Evolutionary conservation across 2,888 invertebrate species (phyloP), one percentile per base, ranked within the genome.

Genomic region (Melanchra persicariae): DNA sequence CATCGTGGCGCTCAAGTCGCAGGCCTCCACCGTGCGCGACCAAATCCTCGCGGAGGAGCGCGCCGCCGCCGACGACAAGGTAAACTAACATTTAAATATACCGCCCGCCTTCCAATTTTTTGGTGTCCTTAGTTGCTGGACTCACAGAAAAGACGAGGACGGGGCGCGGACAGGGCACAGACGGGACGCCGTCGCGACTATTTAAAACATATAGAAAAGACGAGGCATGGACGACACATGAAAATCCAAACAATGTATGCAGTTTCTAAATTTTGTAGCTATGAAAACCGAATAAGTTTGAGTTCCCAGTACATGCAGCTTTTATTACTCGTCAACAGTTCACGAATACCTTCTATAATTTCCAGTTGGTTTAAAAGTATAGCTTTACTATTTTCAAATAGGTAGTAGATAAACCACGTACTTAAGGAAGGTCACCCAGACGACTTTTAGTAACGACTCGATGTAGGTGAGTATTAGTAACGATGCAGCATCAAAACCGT

Each of bases 21-120:
- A 98, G 92, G 98, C 98, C 1, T 98, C 98, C 84, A 98, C 98
- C 47, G 98, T 98, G 15, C 96, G 98, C 73, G 98, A 98, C 94
- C 98, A 98, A 91, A 97, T 98, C 86, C 93, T 98, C 57, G 97
- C 98, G 85, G 98, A 98, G 88, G 98, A 98, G 88, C 97, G 97
- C 80, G 97, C 96, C 37, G 96, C 96, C 64, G 88, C 93, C 40
- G 97, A 97, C 85, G 97, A 97, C 77, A 97, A 97, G 95, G 97
- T 97, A 15, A 15, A 3, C 17, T 40, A n/a, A 9, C n/a, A 8
- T 9, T 49, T 22, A n/a, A 1, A 37, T 8, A 37, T 37, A n/a
- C n/a, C n/a, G n/a, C n/a, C n/a, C n/a, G n/a, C n/a, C n/a, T 34
- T 34, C 8, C 30, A 34, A 34, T 34, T 34, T 34, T 6, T 30